phyloP scores from a whole-genome alignment of 2,113 vertebrate species.

The Lampris megalopsis region DNA sequence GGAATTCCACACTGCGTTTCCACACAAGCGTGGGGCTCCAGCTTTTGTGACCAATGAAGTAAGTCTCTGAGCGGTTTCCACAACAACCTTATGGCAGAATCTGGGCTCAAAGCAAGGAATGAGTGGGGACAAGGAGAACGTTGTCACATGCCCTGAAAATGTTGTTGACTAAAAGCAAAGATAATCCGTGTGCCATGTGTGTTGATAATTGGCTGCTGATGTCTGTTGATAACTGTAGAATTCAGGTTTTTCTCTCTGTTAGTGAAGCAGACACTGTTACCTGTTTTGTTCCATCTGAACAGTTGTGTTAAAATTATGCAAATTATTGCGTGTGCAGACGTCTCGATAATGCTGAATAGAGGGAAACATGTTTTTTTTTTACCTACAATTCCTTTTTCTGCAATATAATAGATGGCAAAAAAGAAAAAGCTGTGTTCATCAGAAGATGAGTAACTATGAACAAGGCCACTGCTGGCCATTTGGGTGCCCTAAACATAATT shows the following conservation, averaged over 20 bases:
- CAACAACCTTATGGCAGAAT: slow-evolving; percentile 52
- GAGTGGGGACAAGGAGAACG: slow-evolving; percentile 7
- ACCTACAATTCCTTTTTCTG: too few species aligned
- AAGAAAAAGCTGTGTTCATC: background rate
- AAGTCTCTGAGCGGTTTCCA: slow-evolving; percentile 56
- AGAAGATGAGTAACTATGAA: background rate
- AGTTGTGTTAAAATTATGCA: background rate
- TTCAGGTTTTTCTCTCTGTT: background rate
- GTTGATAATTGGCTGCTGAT: background rate
- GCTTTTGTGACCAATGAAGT: slow-evolving; percentile 48
- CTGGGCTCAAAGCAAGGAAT: slow-evolving; percentile 35
- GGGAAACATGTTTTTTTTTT: background rate
- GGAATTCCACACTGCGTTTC: slow-evolving; percentile 62
- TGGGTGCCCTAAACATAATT: too few species aligned
- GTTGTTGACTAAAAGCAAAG: slow-evolving; percentile 1
- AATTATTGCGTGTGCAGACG: background rate
- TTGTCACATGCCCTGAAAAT: slow-evolving; percentile 11
- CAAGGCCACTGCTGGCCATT: too few species aligned
- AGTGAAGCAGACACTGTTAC: background rate
- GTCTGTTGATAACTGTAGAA: background rate
- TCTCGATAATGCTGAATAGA: background rate
- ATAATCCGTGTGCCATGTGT: background rate
- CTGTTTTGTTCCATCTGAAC: background rate
- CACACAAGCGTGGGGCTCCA: slow-evolving; percentile 37
- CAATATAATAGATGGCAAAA: background rate